Evolutionary conservation across 2,113 vertebrate genomes (phyloP), one percentile per base, ranked within the genome.

Genomic region (Cacatua alba): DNA sequence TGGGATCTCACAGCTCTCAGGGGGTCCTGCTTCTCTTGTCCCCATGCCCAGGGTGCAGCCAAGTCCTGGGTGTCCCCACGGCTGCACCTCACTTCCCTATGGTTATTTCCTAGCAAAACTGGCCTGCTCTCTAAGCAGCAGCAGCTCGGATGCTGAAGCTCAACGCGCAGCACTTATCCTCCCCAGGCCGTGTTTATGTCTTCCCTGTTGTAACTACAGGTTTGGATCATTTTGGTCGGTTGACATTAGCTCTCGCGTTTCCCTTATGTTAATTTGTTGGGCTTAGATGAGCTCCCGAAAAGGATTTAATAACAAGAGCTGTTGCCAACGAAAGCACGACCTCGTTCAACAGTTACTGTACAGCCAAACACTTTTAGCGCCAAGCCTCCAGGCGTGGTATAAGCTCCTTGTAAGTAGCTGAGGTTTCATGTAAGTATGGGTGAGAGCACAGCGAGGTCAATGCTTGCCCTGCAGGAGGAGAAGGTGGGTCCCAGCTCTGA

Each of bases 221-320:
- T 87, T 44, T 10, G 53, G 91, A 39, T 90, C 74, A n/a, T 51
- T 92, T 77, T 69, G 64, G 83, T 65, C 20, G 35, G 68, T 49
- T 67, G 88, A 82, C 80, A 46, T 77, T 77, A 67, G 75, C 79
- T 46, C 48, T 59, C 19, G 2, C 41, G 60, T 77, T 94, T 92
- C 83, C 91, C 72, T 52, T 70, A 67, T 67, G 91, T 75, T 92
- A 94, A 94, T 94, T 95, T 88, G 60, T 44, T 78, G 94, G 92
- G 83, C 43, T 88, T 24, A 81, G 82, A 94, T 49, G 91, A 94
- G 94, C 72, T 93, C 91, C 95, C 7, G 29, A 92, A 70, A 83
- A 83, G 81, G 91, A 88, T 86, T 90, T 83, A 88, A 90, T 49
- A 94, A 51, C 79, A 67, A 35, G 68, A 46, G 63, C 80, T 0